Evolutionary conservation across 2,113 vertebrate species (phyloP).

Genomic region (Stomatorhinus ivindoensis): DNA sequence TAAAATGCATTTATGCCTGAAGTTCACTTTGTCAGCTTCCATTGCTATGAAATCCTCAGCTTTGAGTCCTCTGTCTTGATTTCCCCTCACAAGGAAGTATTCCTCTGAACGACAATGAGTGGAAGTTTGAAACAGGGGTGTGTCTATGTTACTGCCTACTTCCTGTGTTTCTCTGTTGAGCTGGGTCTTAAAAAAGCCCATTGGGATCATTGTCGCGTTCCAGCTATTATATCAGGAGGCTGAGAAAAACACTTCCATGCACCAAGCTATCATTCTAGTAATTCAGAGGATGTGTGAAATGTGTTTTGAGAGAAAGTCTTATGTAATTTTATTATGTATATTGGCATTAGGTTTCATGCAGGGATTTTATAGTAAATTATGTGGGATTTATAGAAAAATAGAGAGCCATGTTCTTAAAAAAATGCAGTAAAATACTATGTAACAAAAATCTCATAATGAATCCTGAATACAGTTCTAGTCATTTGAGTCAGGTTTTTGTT

Average conservation of each 20-base stretch:
- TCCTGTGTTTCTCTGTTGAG: not conserved
- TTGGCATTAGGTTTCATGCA: not conserved
- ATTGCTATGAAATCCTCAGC: not conserved
- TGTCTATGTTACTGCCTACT: not conserved
- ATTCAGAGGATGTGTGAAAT: not conserved
- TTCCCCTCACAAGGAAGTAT: not conserved
- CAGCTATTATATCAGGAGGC: not conserved
- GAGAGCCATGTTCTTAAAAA: not conserved
- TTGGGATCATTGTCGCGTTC: not conserved
- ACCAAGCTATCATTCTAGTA: not conserved
- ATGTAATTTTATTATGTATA: not conserved
- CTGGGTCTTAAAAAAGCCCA: not conserved
- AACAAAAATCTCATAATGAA: not conserved
- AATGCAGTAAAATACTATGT: not conserved
- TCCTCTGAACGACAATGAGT: conserved; percentile 6
- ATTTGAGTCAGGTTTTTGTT: not conserved
- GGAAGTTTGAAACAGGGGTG: conserved; percentile 5
- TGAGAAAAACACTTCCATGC: not conserved
- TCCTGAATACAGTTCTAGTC: not conserved
- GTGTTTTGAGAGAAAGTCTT: not conserved
- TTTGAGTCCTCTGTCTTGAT: not conserved
- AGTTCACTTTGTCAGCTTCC: not conserved
- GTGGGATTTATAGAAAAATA: not conserved
- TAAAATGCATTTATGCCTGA: not conserved
- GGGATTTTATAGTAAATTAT: not conserved